phyloP scores from a whole-genome alignment of 2,113 vertebrate species.

The Mastomys natalensis region DNA sequence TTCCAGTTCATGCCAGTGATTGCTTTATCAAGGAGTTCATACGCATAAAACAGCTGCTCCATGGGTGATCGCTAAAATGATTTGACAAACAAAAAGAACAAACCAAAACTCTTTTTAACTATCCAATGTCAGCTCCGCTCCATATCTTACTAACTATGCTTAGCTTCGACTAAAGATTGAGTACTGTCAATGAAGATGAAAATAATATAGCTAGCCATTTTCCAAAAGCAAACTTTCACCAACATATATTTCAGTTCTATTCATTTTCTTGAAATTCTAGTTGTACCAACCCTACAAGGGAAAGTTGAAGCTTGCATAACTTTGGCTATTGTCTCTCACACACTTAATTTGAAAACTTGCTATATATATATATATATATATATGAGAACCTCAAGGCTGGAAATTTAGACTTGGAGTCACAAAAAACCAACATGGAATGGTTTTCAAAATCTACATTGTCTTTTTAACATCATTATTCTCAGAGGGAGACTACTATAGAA shows the following conservation, averaged over 20 bases:
- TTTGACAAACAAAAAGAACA: conserved; percentile 70
- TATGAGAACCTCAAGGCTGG: background rate
- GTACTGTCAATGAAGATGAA: background rate
- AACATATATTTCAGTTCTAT: background rate
- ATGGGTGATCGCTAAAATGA: conserved; percentile 86
- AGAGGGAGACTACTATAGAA: background rate
- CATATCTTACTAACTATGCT: background rate
- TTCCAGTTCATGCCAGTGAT: conserved; percentile 85
- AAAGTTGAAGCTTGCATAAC: background rate
- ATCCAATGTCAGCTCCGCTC: background rate
- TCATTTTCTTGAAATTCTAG: conserved; percentile 25
- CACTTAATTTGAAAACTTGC: background rate
- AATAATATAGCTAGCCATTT: background rate
- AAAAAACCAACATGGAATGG: background rate
- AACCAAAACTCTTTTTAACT: conserved; percentile 14
- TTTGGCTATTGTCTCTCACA: background rate
- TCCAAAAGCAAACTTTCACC: conserved; percentile 31
- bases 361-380: no score
- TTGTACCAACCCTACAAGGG: background rate
- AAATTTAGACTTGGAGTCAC: background rate
- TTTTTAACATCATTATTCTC: background rate
- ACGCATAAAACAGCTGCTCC: conserved; percentile 88
- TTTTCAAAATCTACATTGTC: conserved; percentile 45
- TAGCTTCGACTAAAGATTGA: conserved; percentile 35
- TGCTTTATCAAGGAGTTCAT: conserved; percentile 88